A percentile compares a stretch with the other conserved stretches of the same genome.
phyloP scores from a whole-genome alignment of 2,888 invertebrate genomes.

The Cryptops parisi region DNA sequence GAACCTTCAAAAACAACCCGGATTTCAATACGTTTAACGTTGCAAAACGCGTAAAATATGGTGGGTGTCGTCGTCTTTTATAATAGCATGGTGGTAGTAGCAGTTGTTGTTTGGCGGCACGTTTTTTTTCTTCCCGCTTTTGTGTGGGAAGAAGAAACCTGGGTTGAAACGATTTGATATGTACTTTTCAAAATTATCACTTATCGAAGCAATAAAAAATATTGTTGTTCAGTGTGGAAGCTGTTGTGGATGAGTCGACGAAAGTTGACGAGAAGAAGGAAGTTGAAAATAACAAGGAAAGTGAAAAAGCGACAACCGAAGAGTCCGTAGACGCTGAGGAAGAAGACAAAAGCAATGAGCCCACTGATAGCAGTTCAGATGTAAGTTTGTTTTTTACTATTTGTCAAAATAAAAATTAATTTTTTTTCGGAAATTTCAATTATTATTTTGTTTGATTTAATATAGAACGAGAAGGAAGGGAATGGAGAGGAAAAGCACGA shows the following conservation, averaged over 20 bases:
- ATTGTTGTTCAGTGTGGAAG: background rate
- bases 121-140: too few species aligned
- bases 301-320: background rate
- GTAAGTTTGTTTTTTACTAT: too few species aligned
- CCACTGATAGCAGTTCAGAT: too few species aligned
- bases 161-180: too few species aligned
- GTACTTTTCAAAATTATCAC: too few species aligned
- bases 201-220: too few species aligned
- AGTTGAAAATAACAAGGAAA: background rate
- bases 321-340: too few species aligned
- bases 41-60: background rate
- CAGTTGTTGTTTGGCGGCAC: too few species aligned
- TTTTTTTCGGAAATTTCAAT: background rate
- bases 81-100: slow-evolving; percentile 1
- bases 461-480: background rate
- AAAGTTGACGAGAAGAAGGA: slow-evolving; percentile 1
- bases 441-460: background rate
- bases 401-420: background rate
- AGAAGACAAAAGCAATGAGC: too few species aligned
- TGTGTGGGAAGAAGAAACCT: too few species aligned
- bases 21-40: background rate
- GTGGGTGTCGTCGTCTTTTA: slow-evolving; percentile 6
- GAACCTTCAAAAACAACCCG: background rate
- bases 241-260: background rate
- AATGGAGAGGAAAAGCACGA: background rate